Base-by-base conservation (phyloP, 1,140 invertebrate species). In the Pseudomyrmex cubaensis region DNA sequence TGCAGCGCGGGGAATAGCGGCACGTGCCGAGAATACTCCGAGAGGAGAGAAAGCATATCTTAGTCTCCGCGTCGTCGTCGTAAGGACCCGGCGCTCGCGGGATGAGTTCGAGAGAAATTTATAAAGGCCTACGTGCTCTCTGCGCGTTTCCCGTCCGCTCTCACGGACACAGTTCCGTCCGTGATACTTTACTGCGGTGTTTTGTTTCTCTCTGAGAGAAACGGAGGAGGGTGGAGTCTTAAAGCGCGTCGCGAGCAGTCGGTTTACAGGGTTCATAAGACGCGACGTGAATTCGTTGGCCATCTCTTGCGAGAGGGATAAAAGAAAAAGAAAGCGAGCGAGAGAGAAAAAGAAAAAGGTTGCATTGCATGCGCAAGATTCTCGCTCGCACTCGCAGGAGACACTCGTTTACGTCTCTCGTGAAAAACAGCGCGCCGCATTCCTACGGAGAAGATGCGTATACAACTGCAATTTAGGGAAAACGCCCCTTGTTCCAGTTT, bases 121-220 rank as follows among this genome's bases (percentile, higher is more conserved):
- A 93, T 93, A 93, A 93, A 93, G 88, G 92, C 90, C 91, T 92
- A 91, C 89, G 92, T 93, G 91, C 90, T 90, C 89, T 89, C 80
- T 59, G 84, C 82, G 78, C 77, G 35, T 35, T 35, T 8, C 78
- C 70, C 82, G 80, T 84, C 62, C 20, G 35, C 62, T 61, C 72
- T 20, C 85, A 35, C 66, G 66, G 67, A 70, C 76, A 70, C 66
- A 72, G 44, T 80, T 80, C 44, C 66, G 76, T 69, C 83, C 78
- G 88, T 86, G 90, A 90, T 90, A 90, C 87, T 91, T 92, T 92
- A 91, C 90, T 83, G 89, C 67, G 89, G 90, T 92, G 90, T 92
- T 92, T 90, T 91, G 91, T 92, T 90, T 91, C 35, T 35, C 35
- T 35, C 87, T 87, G 84, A 67, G 70, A 22, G 75, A 1, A 48